Evolutionary conservation across 2,113 vertebrate species (phyloP).

Genomic region (Pluvianellus socialis): DNA sequence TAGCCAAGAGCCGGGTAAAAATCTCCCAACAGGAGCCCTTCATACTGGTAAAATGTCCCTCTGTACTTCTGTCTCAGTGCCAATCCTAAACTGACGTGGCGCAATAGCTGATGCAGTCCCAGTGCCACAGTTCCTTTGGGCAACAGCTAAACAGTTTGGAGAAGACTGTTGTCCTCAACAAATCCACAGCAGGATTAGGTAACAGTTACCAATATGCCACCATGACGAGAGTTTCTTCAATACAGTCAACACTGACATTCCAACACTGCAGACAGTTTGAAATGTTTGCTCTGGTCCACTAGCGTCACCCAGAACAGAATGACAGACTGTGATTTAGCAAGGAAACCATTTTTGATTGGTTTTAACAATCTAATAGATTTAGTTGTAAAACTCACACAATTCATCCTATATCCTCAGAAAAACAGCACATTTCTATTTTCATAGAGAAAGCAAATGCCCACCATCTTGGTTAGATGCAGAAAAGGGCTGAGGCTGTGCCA

Average conservation of each 20-base stretch:
- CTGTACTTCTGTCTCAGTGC: background rate
- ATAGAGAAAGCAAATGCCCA: background rate
- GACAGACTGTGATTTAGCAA: background rate
- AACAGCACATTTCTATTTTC: background rate
- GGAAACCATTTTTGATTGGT: background rate
- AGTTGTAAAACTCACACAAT: background rate
- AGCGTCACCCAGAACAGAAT: background rate
- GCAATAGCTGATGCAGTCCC: background rate
- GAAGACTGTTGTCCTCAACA: background rate
- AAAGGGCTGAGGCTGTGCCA: background rate
- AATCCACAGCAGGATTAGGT: background rate
- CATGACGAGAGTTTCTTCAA: background rate
- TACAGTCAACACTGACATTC: background rate
- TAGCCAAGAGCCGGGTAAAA: background rate
- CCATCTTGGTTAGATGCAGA: background rate
- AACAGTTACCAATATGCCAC: background rate
- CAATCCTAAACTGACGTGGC: background rate
- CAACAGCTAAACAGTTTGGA: background rate
- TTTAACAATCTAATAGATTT: background rate
- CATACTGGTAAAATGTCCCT: rapidly evolving
- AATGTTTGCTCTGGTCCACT: background rate
- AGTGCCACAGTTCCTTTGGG: background rate
- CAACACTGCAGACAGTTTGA: background rate
- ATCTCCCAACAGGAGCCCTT: background rate
- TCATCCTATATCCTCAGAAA: background rate